Base-by-base conservation (phyloP, 2,113 vertebrate species). In the Corydoras maculifer region DNA sequence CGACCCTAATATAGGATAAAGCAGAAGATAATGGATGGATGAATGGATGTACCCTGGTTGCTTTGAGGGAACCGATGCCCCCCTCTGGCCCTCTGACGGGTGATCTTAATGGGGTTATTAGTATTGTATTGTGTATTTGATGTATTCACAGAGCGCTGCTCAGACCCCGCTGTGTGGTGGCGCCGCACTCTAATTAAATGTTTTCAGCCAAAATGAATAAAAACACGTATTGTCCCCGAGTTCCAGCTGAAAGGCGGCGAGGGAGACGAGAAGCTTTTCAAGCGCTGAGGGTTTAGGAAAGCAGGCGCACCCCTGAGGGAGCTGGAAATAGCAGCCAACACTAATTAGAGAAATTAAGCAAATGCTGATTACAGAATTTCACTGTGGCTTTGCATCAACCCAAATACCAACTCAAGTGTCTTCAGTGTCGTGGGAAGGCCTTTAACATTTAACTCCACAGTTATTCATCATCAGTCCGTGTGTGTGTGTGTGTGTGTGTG, bases 241-340 rank as follows among this genome's bases (percentile, higher is more conserved):
- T 51, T 61, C 10, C 53, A 74, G 49, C 57, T 59, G 78, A 58
- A 61, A 67, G 43, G 72, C 53, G 78, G 78, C 65, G 62, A 62
- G 63, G 65, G 77, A 70, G 79, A 43, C 82, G 81, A 86, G 75
- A 87, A 84, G 85, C 61, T 79, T 74, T 81, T 65, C 74, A 8
- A 51, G 60, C 50, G 63, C 68, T 57, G 13, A 65, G 58, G 48
- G 30, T 62, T 65, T 60, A 71, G 32, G 50, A 62, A 62, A 62
- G 13, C 18, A 32, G 63, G 63, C 58, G 58, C 50, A 11, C 58
- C 74, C 75, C 51, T n/a, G 51, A 72, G 75, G 58, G 31, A 57
- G 51, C 60, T 62, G 64, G 58, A 72, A 72, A 76, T 76, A 76
- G 69, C 51, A 61, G 65, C 62, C 30, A 30, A 49, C 51, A 61